Evolutionary conservation across 2,797 vertebrate genomes (phyloP), one percentile per base, ranked within the genome.

Genomic region (Artibeus jamaicensis): DNA sequence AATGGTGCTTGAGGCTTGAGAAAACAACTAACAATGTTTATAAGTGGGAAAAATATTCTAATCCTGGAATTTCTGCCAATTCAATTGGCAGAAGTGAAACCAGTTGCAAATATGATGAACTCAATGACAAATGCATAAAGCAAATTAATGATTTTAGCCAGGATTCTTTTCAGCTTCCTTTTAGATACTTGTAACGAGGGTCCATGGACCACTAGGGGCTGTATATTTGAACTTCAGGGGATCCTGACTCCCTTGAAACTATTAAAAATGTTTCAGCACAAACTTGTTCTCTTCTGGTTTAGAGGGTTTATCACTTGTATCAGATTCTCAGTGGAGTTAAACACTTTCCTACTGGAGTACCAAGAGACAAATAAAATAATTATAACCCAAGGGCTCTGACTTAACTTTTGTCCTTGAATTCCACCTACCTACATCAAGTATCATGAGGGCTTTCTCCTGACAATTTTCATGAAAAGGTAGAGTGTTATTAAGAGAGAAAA

Each of bases 11-110:
- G 91, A 95, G 48, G 65, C 42, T 91, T 89, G 70, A 91, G 71
- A 68, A 97, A 96, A 97, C 96, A 96, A 97, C 95, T 96, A 95
- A 77, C 91, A 84, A 87, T 93, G 79, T 89, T 91, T 55, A 32
- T 89, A 94, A 96, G 83, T 97, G 83, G 76, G 42, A 91, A 95
- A 95, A 26, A 85, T 78, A 89, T 94, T 95, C 91, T 91, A 86
- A 85, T 85, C 50, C 76, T 89, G 48, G 89, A 97, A 93, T 81
- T 91, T 92, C 94, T 96, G 93, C 95, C 96, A 97, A 91, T 87
- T 96, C 95, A 79, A 95, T 96, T 95, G 89, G 91, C 86, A 92
- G 55, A 91, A 96, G 34, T 93, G 22, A 57, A 91, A 77, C 29
- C 91, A 89, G 84, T 96, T 95, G 91, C 65, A 95, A 93, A 91